Evolutionary conservation across 2,113 vertebrate species (phyloP).

Genomic region (Gila orcuttii): DNA sequence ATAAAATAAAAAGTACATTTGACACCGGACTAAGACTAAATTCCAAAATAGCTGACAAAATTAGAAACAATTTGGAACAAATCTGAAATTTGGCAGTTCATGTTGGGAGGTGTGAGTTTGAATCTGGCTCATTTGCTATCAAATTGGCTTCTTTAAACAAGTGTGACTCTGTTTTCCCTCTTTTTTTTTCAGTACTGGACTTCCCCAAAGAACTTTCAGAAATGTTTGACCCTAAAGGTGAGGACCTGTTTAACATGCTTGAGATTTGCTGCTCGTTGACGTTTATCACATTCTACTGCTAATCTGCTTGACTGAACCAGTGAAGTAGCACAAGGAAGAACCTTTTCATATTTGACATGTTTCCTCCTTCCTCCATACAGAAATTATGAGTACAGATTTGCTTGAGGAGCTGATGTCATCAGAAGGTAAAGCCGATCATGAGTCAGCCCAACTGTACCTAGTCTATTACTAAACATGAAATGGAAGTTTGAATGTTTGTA

Average conservation of each 20-base stretch:
- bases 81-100: too few relatives aligned
- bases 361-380: conserved; percentile 67
- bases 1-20: too few relatives aligned
- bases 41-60: too few relatives aligned
- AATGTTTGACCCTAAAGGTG: conserved; percentile 98
- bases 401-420: conserved; percentile 97
- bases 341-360: background rate
- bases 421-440: conserved; percentile 81
- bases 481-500: background rate
- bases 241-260: background rate
- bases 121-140: background rate
- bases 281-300: background rate
- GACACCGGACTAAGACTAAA: too few relatives aligned
- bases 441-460: conserved; percentile 40
- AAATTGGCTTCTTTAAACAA: background rate
- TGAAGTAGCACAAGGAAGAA: background rate
- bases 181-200: conserved; percentile 86
- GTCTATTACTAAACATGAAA: conserved; percentile 47
- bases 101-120: too few relatives aligned
- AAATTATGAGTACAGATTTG: conserved; percentile 91
- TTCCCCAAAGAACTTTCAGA: conserved; percentile 96
- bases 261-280: background rate
- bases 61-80: too few relatives aligned
- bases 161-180: conserved; percentile 46
- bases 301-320: background rate